Conservation (phyloP, 2,797 vertebrate genomes). For the Siniperca obscura region DNA sequence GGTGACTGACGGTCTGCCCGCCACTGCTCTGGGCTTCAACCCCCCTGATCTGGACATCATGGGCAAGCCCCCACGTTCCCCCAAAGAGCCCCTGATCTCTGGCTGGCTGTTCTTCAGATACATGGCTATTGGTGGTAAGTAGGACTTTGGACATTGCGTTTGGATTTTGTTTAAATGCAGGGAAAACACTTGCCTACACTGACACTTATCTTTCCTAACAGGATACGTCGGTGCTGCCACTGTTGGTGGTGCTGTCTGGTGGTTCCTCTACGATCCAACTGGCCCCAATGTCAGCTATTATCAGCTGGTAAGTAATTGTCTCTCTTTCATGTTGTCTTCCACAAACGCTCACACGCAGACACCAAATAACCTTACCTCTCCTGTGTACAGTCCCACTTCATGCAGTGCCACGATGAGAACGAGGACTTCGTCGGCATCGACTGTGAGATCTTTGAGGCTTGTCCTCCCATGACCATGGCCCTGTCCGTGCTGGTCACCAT, state of each 20-base stretch:
- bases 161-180: constrained; percentile 7
- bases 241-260: constrained; percentile 94
- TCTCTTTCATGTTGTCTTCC: background rate
- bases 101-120: constrained; percentile 98
- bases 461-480: constrained; percentile 95
- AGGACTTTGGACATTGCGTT: background rate
- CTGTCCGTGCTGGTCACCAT: constrained; percentile 96
- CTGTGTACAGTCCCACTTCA: constrained; percentile 90
- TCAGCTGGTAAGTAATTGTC: constrained; percentile 89
- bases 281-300: constrained; percentile 91
- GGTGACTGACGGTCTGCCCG: constrained; percentile 94
- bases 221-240: constrained; percentile 98
- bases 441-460: constrained; percentile 91
- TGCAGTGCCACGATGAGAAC: constrained; percentile 91
- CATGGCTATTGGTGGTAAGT: constrained; percentile 92
- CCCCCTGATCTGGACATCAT: constrained; percentile 97
- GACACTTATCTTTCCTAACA: constrained; percentile 59
- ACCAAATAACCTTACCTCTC: constrained; percentile 2
- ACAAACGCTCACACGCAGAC: background rate
- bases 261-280: constrained; percentile 93
- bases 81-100: constrained; percentile 95
- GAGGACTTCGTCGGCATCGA: constrained; percentile 86
- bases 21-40: constrained; percentile 96
- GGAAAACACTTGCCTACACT: constrained; percentile 6
- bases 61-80: constrained; percentile 92